These are phyloP conservation scores for Glossophaga mutica DNA, from an alignment of 2,797 vertebrate species.

Conservation along the genomic window DNA sequence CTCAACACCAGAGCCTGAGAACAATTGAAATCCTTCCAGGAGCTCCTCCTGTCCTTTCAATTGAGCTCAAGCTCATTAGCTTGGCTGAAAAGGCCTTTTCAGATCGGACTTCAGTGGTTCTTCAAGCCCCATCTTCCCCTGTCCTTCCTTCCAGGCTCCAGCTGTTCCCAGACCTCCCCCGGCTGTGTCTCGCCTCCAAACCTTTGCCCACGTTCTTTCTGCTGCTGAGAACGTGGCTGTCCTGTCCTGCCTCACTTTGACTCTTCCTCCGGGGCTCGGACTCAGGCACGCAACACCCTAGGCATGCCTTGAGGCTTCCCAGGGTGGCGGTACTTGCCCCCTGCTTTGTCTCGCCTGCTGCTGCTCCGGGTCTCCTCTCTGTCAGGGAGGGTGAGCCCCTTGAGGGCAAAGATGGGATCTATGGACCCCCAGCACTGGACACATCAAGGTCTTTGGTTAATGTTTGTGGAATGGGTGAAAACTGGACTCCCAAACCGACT, in stretches of 20 bases:
- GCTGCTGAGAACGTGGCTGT: neutral
- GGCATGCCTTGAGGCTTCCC: neutral
- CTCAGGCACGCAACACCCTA: neutral
- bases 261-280: neutral
- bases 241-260: too few relatives aligned
- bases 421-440: neutral
- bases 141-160: fast-evolving
- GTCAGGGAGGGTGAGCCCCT: neutral
- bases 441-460: neutral
- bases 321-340: neutral
- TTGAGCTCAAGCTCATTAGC: too few relatives aligned
- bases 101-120: neutral
- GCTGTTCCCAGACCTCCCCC: neutral
- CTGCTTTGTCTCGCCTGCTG: neutral
- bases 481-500: neutral
- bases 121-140: fast-evolving
- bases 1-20: neutral
- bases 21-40: neutral
- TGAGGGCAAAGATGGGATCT: neutral
- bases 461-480: neutral
- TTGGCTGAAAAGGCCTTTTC: neutral
- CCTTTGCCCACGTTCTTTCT: neutral
- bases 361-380: neutral
- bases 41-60: neutral
- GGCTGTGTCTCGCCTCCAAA: fast-evolving